Evolutionary conservation across 2,113 vertebrate species (phyloP), one percentile per base, ranked within the genome.

Genomic region (Perca schrenkii): DNA sequence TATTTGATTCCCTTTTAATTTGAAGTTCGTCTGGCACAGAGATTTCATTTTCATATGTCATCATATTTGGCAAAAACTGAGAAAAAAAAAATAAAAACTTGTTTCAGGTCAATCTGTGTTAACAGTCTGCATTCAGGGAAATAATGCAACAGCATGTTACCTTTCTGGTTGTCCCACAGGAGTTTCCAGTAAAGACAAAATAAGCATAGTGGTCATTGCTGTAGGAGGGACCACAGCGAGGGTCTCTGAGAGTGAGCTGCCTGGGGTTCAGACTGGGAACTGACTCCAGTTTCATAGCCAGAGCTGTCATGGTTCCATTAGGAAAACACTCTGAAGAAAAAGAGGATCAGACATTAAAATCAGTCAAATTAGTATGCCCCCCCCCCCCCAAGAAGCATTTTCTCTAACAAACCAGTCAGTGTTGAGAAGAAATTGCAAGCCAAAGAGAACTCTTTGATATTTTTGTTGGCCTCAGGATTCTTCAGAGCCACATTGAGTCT

Each of bases 21-120:
- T 47, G 6, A 11, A 49, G 28, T 2, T 70, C 66, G 8, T 71
- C 72, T 22, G 93, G 90, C 69, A 94, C 82, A 3, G 93, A 64
- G 46, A 95, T 89, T 36, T 91, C 92, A 77, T 96, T 96, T 65
- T 94, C 93, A 62, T 96, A 96, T 21, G 89, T 31, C 90, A 95
- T 94, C 21, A 28, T 46, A 14, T 90, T 84, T 11, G 76, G 40
- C 13, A 89, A 52, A 84, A 96, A 96, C 95, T 96, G 17, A 36
- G n/a, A 12, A 7, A 16, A 31, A 16, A 8, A 43, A 7, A 8
- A 14, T 7, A 15, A 2, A 15, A 22, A 57, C 17, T 17, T 0
- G 56, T 8, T 2, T 62, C 14, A 54, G 19, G 14, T 1, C 40
- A 43, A 11, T 61, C 15, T n/a, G 5, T 6, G n/a, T 31, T 4